These are phyloP conservation scores for Drosophila sproati DNA, from an alignment of 1,140 invertebrate genomes.

Conservation along the genomic window DNA sequence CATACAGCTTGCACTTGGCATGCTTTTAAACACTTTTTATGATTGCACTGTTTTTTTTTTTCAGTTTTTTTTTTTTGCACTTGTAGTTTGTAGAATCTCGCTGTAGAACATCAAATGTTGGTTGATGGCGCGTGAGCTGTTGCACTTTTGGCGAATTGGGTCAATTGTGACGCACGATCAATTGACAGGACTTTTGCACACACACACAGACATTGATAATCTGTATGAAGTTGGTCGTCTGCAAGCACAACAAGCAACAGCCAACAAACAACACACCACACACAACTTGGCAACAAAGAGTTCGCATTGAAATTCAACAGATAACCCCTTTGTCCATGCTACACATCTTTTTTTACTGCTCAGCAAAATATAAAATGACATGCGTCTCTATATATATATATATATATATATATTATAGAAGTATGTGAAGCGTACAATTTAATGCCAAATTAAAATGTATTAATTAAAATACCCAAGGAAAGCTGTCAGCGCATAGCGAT, in stretches of 20 bases:
- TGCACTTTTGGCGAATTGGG: conserved; percentile 50
- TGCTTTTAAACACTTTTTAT: conserved; percentile 31
- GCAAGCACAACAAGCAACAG: background rate
- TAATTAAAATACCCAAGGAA: conserved; percentile 64
- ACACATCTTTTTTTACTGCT: conserved; percentile 7
- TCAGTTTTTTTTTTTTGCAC: conserved; percentile 6
- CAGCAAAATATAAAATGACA: background rate
- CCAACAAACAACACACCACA: background rate
- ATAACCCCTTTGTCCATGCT: conserved; percentile 73
- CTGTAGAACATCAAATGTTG: conserved; percentile 43
- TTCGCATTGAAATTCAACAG: conserved; percentile 60
- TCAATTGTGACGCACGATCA: conserved; percentile 57
- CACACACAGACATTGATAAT: background rate
- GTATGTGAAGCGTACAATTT: conserved; percentile 51
- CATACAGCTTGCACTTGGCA: background rate
- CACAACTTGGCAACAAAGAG: conserved; percentile 56
- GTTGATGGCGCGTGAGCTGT: conserved; percentile 70
- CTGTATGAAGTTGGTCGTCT: background rate
- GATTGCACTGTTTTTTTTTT: conserved; percentile 9
- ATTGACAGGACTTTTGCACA: conserved; percentile 28
- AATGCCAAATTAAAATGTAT: conserved; percentile 76
- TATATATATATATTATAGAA: conserved; percentile 23
- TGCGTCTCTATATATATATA: background rate
- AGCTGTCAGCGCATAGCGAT: conserved; percentile 29
- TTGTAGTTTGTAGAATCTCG: conserved; percentile 7